These are phyloP conservation scores for Acleris cristana DNA, from an alignment of 2,888 invertebrate species.

Conservation along the genomic window DNA sequence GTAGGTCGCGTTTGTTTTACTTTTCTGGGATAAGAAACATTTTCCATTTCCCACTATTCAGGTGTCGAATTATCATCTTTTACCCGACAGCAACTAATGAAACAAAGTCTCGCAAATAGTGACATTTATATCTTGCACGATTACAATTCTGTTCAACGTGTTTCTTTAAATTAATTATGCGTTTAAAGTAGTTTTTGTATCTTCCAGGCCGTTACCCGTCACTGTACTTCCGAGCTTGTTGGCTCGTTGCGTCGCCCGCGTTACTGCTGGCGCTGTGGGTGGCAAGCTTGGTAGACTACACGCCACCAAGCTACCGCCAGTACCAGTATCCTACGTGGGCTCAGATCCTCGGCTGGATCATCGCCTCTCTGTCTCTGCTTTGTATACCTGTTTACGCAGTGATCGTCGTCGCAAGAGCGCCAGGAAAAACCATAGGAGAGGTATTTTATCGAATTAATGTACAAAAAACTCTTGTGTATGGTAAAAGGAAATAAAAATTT, in stretches of 20 bases:
- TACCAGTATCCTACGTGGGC: conserved; percentile 94
- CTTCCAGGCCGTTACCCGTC: conserved; percentile 86
- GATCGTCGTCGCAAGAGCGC: conserved; percentile 87
- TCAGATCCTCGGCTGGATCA: conserved; percentile 93
- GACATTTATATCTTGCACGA: no score
- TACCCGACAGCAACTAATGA: no score
- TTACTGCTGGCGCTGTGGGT: conserved; percentile 94
- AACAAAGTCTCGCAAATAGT: no score
- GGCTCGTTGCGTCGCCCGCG: conserved; percentile 92
- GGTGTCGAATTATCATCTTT: no score
- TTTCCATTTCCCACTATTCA: no score
- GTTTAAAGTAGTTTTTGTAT: background rate
- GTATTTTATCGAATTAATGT: conserved; percentile 77
- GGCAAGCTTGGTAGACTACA: conserved; percentile 94
- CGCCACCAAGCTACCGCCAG: conserved; percentile 92
- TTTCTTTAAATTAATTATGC: no score
- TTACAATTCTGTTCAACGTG: no score
- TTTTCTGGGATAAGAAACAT: no score
- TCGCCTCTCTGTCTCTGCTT: conserved; percentile 91
- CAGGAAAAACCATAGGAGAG: conserved; percentile 88
- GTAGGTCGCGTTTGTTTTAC: conserved; percentile 62
- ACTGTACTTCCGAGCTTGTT: conserved; percentile 92
- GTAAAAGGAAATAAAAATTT: no score
- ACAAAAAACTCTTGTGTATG: no score
- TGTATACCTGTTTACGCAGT: conserved; percentile 94